Conservation (phyloP, 2,888 invertebrate genomes). For the Drepanosiphum platanoidis region DNA sequence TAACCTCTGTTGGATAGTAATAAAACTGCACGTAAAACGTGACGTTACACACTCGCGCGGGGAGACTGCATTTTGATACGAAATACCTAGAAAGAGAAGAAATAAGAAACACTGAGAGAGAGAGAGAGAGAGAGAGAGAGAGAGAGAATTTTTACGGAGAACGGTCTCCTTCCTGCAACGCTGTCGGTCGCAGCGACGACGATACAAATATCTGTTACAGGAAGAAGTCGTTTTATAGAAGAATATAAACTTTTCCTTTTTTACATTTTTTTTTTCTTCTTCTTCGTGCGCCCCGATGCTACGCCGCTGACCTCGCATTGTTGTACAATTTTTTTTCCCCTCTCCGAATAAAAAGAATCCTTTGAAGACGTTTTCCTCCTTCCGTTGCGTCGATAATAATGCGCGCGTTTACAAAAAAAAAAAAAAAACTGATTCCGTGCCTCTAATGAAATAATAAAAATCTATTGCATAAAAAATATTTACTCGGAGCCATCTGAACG, state of each 20-base stretch:
- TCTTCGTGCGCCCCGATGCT: background rate
- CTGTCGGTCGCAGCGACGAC: background rate
- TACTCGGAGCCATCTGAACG: background rate
- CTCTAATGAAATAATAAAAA: constrained; percentile 19
- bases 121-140: background rate
- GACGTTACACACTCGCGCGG: background rate
- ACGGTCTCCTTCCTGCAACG: background rate
- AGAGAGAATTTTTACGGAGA: background rate
- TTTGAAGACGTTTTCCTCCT: constrained; percentile 18
- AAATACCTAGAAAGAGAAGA: too few relatives aligned
- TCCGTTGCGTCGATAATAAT: background rate
- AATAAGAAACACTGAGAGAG: too few relatives aligned
- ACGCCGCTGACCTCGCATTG: constrained; percentile 3
- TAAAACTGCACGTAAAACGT: background rate
- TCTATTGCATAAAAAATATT: constrained; percentile 21
- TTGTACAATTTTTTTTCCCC: background rate
- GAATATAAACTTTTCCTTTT: background rate
- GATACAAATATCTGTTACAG: background rate
- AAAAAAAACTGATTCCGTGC: background rate
- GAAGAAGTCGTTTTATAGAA: background rate
- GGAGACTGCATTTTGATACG: background rate
- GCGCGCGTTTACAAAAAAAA: background rate
- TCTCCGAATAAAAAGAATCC: background rate
- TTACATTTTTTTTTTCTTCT: background rate
- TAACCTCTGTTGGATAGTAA: background rate